Evolutionary conservation across 1,140 invertebrate species (phyloP), one percentile per base, ranked within the genome.

Genomic region (Hyles euphorbiae): DNA sequence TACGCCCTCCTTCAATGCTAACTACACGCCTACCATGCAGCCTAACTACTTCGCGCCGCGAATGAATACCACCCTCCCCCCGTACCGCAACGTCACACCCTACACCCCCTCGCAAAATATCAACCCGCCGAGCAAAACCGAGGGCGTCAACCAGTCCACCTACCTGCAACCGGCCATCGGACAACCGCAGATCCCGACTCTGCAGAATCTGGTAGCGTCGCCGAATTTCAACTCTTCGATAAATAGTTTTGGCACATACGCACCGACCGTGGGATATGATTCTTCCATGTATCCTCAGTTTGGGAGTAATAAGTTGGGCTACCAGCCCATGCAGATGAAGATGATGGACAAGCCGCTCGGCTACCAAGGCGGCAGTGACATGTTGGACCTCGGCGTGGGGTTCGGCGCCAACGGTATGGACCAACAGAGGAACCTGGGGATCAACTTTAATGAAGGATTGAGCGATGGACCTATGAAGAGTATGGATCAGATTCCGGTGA

Each of bases 211-310:
- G 11, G 75, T 82, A 2, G 72, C 72, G 9, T 72, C 84, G 0
- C 74, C 78, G 0, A 81, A 70, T 34, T 87, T 79, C 46, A 81
- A 65, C 47, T 69, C 79, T 0, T 61, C 75, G 0, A n/a, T 83
- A 6, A 76, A 68, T 36, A 78, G 50, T 11, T 83, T 80, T 40
- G 62, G 57, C 8, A 61, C 67, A 1, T 86, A 82, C 63, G 65
- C 73, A 0, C 56, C 73, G 0, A n/a, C 70, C 0, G 73, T 82
- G 3, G 64, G 68, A 5, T 88, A 86, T 56, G 84, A 88, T 51
- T 74, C 84, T 2, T 63, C 81, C 0, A 82, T 88, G 81, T 88
- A 88, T 61, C 83, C 84, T 0, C 80, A 86, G 46, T 88, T 86
- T 56, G 46, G 46, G 8, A 64, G 22, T 45, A 79, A 71, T 36